A percentile compares a stretch with the other conserved stretches of the same genome.
These are phyloP conservation scores for Muntiacus muntjak DNA, from an alignment of 2,113 vertebrate genomes.

Conservation along the genomic window DNA sequence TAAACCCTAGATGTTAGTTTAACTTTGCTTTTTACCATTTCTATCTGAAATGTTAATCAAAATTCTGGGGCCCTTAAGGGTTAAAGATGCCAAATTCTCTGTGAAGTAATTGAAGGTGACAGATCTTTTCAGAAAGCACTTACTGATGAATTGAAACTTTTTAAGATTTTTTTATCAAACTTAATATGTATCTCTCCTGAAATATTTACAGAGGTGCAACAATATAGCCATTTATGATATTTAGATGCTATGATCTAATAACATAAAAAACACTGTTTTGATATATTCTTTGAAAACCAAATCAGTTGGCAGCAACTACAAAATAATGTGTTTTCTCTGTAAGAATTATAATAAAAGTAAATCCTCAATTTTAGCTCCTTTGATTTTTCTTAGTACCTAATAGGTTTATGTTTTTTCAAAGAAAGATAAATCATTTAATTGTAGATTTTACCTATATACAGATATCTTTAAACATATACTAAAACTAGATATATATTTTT, in stretches of 20 bases:
- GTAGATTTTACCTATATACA: neutral
- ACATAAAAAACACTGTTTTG: neutral
- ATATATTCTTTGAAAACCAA: neutral
- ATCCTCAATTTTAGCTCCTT: neutral
- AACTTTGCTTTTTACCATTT: constrained; percentile 8
- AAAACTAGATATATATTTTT: neutral
- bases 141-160: neutral
- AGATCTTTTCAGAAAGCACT: neutral
- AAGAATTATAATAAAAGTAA: neutral
- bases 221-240: neutral
- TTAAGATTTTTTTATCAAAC: neutral
- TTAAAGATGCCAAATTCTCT: constrained; percentile 18
- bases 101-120: neutral
- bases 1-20: neutral
- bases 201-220: neutral
- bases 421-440: neutral
- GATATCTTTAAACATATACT: neutral
- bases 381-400: neutral
- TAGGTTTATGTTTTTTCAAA: neutral
- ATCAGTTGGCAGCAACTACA: neutral
- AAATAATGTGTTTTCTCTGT: neutral
- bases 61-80: neutral
- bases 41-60: constrained; percentile 15
- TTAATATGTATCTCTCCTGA: neutral
- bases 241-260: neutral